Evolutionary conservation across 2,113 vertebrate genomes (phyloP).

Genomic region (Tragelaphus scriptus): DNA sequence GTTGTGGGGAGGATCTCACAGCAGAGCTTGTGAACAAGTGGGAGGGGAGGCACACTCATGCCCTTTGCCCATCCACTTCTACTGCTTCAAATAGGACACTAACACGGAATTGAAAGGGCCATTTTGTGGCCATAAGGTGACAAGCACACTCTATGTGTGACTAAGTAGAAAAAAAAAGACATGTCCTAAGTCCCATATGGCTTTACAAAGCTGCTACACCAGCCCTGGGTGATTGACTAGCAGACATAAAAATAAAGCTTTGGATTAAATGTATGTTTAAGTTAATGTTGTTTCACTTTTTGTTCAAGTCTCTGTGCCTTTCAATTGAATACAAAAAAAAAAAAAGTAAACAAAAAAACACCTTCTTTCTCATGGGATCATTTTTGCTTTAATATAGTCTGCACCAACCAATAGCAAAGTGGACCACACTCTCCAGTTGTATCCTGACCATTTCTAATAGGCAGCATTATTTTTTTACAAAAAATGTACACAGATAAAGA

Average conservation of each 20-base stretch:
- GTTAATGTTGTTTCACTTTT: neutral
- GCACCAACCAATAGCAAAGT: slow-evolving; percentile 80
- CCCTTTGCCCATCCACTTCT: neutral
- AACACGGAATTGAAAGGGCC: neutral
- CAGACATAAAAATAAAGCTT: neutral
- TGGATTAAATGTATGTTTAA: neutral
- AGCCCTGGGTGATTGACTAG: neutral
- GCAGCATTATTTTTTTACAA: slow-evolving; percentile 60
- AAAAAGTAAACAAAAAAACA: too few relatives aligned
- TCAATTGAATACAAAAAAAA: neutral
- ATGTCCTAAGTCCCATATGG: neutral
- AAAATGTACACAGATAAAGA: slow-evolving; percentile 73
- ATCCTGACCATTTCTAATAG: slow-evolving; percentile 57
- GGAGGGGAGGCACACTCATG: neutral
- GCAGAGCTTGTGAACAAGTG: neutral
- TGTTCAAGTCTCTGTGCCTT: neutral
- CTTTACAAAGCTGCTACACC: neutral
- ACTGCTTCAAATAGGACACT: neutral
- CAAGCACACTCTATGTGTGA: neutral
- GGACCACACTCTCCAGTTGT: slow-evolving; percentile 70
- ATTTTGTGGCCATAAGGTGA: neutral
- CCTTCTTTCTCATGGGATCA: slow-evolving; percentile 35
- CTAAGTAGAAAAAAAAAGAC: neutral
- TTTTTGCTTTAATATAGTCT: slow-evolving; percentile 75
- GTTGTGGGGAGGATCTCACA: neutral